Evolutionary conservation across 2,113 vertebrate genomes (phyloP), one percentile per base, ranked within the genome.

Genomic region (Anguilla rostrata): DNA sequence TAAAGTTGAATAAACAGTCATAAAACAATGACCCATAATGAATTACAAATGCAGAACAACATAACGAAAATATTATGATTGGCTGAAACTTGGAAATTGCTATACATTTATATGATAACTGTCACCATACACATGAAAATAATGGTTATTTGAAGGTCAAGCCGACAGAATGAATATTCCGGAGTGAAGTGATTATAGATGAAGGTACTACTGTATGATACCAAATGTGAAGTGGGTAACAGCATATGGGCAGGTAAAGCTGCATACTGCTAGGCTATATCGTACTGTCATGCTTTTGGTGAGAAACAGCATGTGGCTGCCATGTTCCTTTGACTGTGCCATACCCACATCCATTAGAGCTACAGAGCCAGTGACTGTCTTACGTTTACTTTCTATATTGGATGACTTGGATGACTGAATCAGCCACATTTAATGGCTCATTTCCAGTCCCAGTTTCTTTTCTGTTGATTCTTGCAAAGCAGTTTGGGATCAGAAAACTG

Each of bases 1-100:
- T 91, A 83, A 89, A 92, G 80, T 79, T 82, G 85, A 71, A 89
- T 71, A 88, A 88, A 85, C 88, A 84, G 78, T 56, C 85, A 88
- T 84, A 60, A 81, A 66, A 22, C 8, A 66, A 66, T 78, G n/a
- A 43, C 41, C 66, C 82, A 57, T 20, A 60, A 29, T 79, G 16
- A 85, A 85, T 85, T 79, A 90, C 84, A 89, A 88, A 87, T 83
- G 89, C 85, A 90, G 87, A 90, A 84, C 56, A 29, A 83, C 83
- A 80, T 83, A 91, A 86, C 87, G 85, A 81, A 88, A 88, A 90
- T 85, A 86, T 88, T 78, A 84, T 88, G 40, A 78, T 41, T 66
- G 12, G 41, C 75, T 81, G 0, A 81, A 83, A 83, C 80, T 87
- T 78, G 57, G 88, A 84, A 85, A 83, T 84, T 86, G 81, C 26